Evolutionary conservation across 53 echinoderm and acorn worm species (phyloP).

Genomic region (Astropecten irregularis): DNA sequence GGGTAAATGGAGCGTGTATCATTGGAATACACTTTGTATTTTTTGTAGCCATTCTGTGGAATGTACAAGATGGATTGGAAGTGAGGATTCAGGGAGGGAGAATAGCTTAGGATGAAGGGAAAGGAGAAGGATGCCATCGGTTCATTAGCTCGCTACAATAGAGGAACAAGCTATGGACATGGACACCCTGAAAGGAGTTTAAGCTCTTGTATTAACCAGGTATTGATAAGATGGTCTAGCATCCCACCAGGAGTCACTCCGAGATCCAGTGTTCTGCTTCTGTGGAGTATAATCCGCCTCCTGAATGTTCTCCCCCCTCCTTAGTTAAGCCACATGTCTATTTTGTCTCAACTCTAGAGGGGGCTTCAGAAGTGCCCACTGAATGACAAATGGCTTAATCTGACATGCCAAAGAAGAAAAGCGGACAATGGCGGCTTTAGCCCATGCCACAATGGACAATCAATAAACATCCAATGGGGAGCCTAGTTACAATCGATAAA

Average conservation of each 20-base stretch:
- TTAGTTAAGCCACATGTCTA: not conserved
- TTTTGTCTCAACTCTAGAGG: not conserved
- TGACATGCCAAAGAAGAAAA: constrained; percentile 31
- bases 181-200: not conserved
- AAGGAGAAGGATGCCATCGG: not conserved
- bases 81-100: too few species aligned
- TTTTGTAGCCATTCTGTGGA: too few species aligned
- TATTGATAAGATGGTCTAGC: not conserved
- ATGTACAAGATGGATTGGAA: too few species aligned
- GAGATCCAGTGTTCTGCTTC: not conserved
- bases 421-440: not conserved
- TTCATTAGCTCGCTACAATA: constrained; percentile 15
- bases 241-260: not conserved
- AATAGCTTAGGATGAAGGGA: too few species aligned
- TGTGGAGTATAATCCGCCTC: not conserved
- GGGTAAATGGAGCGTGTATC: too few species aligned
- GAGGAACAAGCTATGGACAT: constrained; percentile 2
- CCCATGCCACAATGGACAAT: constrained; percentile 25
- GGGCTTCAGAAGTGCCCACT: not conserved
- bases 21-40: too few species aligned
- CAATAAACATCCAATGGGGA: constrained; percentile 62
- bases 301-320: too few species aligned
- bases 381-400: constrained; percentile 15
- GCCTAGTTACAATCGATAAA: constrained; percentile 72
- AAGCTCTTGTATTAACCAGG: too few species aligned